Conservation (phyloP, 2,797 vertebrate genomes). For the Malurus leucopterus region DNA sequence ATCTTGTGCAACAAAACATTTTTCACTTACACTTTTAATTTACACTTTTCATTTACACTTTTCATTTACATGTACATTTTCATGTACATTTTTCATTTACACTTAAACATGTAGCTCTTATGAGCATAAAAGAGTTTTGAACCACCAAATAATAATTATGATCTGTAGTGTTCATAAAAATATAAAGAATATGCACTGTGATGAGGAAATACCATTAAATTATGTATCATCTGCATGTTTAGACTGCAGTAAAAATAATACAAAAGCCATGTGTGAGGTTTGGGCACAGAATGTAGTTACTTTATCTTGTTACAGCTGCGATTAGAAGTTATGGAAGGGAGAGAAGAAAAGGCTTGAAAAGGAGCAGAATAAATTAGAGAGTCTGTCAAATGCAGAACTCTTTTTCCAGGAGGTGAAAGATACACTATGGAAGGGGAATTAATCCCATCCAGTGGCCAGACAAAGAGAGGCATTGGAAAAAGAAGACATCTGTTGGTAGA, state of each 20-base stretch:
- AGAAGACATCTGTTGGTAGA: not conserved
- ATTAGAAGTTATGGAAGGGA: not conserved
- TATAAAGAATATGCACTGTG: not conserved
- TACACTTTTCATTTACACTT: no score
- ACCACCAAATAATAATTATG: not conserved
- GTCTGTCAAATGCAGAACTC: not conserved
- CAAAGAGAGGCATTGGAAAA: conserved; percentile 19
- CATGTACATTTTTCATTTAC: no score
- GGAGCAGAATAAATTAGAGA: not conserved
- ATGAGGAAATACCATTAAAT: not conserved
- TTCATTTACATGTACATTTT: no score
- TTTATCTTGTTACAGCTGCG: not conserved
- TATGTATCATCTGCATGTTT: not conserved
- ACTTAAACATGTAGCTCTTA: not conserved
- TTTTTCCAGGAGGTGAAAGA: not conserved
- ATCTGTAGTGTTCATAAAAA: not conserved
- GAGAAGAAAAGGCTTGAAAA: not conserved
- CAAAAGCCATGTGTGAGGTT: not conserved
- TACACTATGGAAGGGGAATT: not conserved
- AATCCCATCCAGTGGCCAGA: not conserved
- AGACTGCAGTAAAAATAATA: not conserved
- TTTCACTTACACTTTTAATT: not conserved
- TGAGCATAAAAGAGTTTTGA: not conserved
- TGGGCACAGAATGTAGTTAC: not conserved
- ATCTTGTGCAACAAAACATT: not conserved